Evolutionary conservation across 2,888 invertebrate species (phyloP).

Genomic region (Rhamnusium bicolor): DNA sequence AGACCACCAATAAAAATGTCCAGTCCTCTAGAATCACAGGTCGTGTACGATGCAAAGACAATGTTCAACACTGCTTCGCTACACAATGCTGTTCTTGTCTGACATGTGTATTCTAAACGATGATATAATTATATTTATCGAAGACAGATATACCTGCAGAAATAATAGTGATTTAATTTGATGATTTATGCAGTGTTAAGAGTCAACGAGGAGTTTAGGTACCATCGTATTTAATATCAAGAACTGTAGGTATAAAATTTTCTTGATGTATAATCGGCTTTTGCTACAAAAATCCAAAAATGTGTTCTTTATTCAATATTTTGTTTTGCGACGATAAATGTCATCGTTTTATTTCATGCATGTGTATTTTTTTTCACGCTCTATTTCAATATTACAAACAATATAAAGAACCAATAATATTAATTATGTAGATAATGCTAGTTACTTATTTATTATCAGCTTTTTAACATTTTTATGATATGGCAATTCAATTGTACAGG

Average conservation of each 20-base stretch:
- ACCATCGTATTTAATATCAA: not conserved
- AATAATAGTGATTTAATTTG: slow-evolving; percentile 19
- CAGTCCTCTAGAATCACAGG: slow-evolving; percentile 36
- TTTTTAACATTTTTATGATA: no score
- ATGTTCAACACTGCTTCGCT: slow-evolving; percentile 25
- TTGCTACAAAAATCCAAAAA: no score
- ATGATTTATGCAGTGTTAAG: not conserved
- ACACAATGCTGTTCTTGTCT: slow-evolving; percentile 33
- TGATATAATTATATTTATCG: slow-evolving; percentile 31
- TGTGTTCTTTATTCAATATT: no score
- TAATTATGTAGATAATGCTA: no score
- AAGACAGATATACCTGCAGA: slow-evolving; percentile 20
- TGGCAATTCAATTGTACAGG: no score
- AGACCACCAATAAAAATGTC: slow-evolving; percentile 62
- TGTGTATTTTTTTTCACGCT: no score
- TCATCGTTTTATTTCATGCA: no score
- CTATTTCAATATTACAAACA: no score
- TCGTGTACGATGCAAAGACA: slow-evolving; percentile 19
- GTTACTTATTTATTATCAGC: no score
- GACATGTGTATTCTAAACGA: slow-evolving; percentile 34
- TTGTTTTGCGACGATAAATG: no score
- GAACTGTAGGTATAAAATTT: not conserved
- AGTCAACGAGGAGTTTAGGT: not conserved
- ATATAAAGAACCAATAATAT: no score
- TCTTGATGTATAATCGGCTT: not conserved